A percentile compares a stretch with the other conserved stretches of the same genome.
phyloP scores from a whole-genome alignment of 2,888 invertebrate genomes.

The Oscheius sp. region DNA sequence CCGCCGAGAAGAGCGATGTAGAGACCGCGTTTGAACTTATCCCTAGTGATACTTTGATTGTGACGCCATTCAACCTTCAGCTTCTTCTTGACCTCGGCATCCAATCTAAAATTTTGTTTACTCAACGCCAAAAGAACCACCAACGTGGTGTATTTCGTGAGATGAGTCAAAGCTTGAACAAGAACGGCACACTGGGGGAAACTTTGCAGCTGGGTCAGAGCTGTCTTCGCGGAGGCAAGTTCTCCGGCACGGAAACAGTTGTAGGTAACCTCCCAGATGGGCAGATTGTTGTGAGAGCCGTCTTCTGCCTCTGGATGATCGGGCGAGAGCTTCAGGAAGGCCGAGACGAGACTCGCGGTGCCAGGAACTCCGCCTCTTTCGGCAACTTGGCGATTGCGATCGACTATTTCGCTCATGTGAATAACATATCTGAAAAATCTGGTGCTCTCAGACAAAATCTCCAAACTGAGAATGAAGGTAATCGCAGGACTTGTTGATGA shows the following conservation, averaged over 20 bases:
- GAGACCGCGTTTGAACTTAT: conserved; percentile 64
- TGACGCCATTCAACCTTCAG: conserved; percentile 70
- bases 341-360: conserved; percentile 62
- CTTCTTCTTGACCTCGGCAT: conserved; percentile 61
- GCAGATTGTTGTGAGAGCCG: conserved; percentile 50
- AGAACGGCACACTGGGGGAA: conserved; percentile 58
- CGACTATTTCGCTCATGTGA: conserved; percentile 66
- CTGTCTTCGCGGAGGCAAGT: conserved; percentile 45
- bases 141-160: conserved; percentile 48
- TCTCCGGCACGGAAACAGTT: conserved; percentile 60
- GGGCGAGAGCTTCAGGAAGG: conserved; percentile 60
- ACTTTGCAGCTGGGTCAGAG: conserved; percentile 43
- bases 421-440: conserved; percentile 42
- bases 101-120: conserved; percentile 45
- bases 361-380: conserved; percentile 71
- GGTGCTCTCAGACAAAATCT: too few relatives aligned
- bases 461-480: conserved; percentile 60
- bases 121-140: neutral
- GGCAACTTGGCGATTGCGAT: conserved; percentile 63
- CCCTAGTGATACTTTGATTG: conserved; percentile 55
- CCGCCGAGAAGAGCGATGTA: conserved; percentile 67
- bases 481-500: conserved; percentile 54
- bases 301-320: conserved; percentile 47
- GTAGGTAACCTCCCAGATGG: conserved; percentile 55
- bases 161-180: conserved; percentile 55